Base-by-base conservation (phyloP, 1,140 invertebrate genomes). In the Sipha flava region DNA sequence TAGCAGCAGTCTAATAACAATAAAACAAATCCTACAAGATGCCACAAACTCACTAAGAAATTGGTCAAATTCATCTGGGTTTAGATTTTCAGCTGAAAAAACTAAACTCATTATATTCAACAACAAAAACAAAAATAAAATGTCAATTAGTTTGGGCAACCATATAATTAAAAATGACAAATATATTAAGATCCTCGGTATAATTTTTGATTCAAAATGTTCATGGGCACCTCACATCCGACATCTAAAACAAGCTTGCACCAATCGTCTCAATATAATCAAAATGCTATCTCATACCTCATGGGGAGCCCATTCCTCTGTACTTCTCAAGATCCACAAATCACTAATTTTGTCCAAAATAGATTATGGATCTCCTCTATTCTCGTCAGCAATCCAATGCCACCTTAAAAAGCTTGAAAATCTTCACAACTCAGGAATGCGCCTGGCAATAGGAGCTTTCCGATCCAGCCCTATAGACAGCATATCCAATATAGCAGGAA, bases 51-150 rank as follows among this genome's bases (percentile, higher is more conserved):
- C 5, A 59, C 31, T 59, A n/a, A n/a, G n/a, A n/a, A n/a, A n/a
- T n/a, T n/a, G n/a, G n/a, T n/a, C n/a, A n/a, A n/a, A n/a, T n/a
- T n/a, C n/a, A n/a, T n/a, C n/a, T n/a, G n/a, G n/a, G n/a, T n/a
- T n/a, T n/a, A n/a, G n/a, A n/a, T n/a, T n/a, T n/a, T n/a, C n/a
- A n/a, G n/a, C n/a, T n/a, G n/a, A n/a, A n/a, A n/a, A n/a, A n/a
- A n/a, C n/a, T n/a, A n/a, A n/a, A n/a, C n/a, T n/a, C n/a, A n/a
- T n/a, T n/a, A 31, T 59, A 59, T 59, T 59, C n/a, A 59, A 59
- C 26, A 59, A 59, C 57, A 59, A 59, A 59, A 59, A 59, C 29
- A 59, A 59, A 59, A 59, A 59, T 59, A 59, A 59, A 59, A 59
- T 59, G 26, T 59, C 57, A 59, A 59, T 31, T 59, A 31, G 57